Evolutionary conservation across 2,888 invertebrate genomes (phyloP), one percentile per base, ranked within the genome.

Genomic region (Cylindroiulus punctatus): DNA sequence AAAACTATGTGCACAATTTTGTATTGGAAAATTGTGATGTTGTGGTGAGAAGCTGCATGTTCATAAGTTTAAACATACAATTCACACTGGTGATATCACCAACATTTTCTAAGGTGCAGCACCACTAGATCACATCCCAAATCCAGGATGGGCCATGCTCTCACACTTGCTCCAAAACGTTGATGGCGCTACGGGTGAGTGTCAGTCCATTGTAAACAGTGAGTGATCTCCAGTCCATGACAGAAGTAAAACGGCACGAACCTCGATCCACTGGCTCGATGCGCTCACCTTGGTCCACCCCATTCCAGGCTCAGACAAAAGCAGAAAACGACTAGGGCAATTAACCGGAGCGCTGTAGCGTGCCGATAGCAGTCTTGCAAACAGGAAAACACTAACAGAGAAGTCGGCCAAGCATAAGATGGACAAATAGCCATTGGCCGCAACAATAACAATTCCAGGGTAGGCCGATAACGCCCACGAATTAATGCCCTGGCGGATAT

Each of bases 341-440:
- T 65, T 65, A 65, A 65, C 65, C 12, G 4, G 65, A 65, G 65
- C 65, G 65, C 65, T 65, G 65, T 65, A 65, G 65, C 65, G 65
- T 65, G 65, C 44, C 44, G 44, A 44, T 44, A 44, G 44, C 10
- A 14, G 44, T 22, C 65, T 36, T 2, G 65, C 5, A 65, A 65
- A 65, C 65, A 65, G 65, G 65, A 65, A 65, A 65, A 65, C 65
- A 65, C 22, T 4, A 65, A 65, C 65, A 65, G 65, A 65, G 22
- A 65, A 26, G 10, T 65, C 65, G 65, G 65, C 26, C 65, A 65
- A 65, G 65, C 65, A 65, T 65, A 65, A 65, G 65, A 65, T 8
- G 65, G 22, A 65, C 65, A 65, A 65, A 65, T 65, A 65, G 65
- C 65, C 65, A 65, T 65, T 65, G 65, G 65, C 65, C 65, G 65